Evolutionary conservation across 2,113 vertebrate species (phyloP), one percentile per base, ranked within the genome.

Genomic region (Toxostoma redivivum): DNA sequence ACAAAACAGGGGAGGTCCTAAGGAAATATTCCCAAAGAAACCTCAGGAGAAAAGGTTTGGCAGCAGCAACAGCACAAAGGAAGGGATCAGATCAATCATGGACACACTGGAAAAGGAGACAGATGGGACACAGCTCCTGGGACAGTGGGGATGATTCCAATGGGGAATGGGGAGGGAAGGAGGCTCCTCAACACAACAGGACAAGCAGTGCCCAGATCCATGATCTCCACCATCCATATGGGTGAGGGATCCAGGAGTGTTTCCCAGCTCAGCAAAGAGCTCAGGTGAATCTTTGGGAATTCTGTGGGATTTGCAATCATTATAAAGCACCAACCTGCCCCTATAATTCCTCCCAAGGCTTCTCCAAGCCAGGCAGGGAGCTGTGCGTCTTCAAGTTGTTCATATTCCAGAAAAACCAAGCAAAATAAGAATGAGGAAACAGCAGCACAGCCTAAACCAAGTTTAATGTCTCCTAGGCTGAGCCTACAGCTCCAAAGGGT

Each of bases 1-100:
- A 54, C 1, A 17, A n/a, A 67, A 21, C 0, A 1, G 9, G 4
- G 15, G 3, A 48, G 1, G 2, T 11, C 10, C 7, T 15, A 56
- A 24, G 42, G 42, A 81, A 81, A 23, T 0, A 5, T 31, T 56
- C 35, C 50, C 47, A 66, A 5, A 33, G 5, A 72, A n/a, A 47
- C 2, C 27, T 54, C 33, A 9, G 19, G 25, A 10, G 15, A 23
- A 16, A 65, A 64, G 7, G 7, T 53, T n/a, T 15, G 11, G 31
- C 21, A 94, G 38, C 42, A 61, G 9, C 47, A 54, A 5, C 1
- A 42, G 16, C 67, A 47, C 28, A 5, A 7, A 54, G 38, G 12
- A 77, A 11, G 3, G 54, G 44, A 65, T 28, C 9, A 14, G 35
- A 20, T 22, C 15, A 16, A 23, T 13, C 4, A 2, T 4, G 20